Evolutionary conservation across 2,888 invertebrate species (phyloP).

Genomic region (Acrobasis consociella): DNA sequence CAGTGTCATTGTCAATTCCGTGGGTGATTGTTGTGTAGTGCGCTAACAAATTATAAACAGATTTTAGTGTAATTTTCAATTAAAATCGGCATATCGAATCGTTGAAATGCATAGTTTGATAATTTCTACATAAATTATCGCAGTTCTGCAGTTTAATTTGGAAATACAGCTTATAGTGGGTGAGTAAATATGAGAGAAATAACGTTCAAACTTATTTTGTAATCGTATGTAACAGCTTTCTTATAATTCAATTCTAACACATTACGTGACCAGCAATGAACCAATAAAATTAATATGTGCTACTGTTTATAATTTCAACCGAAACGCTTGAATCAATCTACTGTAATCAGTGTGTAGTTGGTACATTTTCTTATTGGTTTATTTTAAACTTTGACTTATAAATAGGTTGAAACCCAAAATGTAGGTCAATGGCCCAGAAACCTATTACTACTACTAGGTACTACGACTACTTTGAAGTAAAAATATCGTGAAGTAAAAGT

Average conservation of each 20-base stretch:
- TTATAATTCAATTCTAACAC: constrained; percentile 4
- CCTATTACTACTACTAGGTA: too few species aligned
- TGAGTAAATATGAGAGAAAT: not conserved
- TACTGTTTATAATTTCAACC: not conserved
- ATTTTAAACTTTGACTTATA: constrained; percentile 6
- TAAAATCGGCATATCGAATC: not conserved
- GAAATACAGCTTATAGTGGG: not conserved
- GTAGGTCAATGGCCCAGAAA: constrained; percentile 2
- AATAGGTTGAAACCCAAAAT: constrained; percentile 4
- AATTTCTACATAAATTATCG: not conserved
- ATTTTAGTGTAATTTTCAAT: not conserved
- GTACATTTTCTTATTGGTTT: not conserved
- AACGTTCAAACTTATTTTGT: not conserved
- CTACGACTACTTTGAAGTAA: too few species aligned
- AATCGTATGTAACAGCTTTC: constrained; percentile 15
- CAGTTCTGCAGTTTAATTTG: not conserved
- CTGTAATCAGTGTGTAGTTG: not conserved
- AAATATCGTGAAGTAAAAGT: too few species aligned
- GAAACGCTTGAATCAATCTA: not conserved
- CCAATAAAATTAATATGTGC: not conserved
- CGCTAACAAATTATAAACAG: not conserved
- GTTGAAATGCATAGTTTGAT: not conserved
- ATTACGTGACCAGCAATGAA: constrained; percentile 11
- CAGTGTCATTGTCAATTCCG: constrained; percentile 19
- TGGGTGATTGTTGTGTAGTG: constrained; percentile 10